Evolutionary conservation across 2,797 vertebrate species (phyloP).

Genomic region (Mormyrus proboscirostris): DNA sequence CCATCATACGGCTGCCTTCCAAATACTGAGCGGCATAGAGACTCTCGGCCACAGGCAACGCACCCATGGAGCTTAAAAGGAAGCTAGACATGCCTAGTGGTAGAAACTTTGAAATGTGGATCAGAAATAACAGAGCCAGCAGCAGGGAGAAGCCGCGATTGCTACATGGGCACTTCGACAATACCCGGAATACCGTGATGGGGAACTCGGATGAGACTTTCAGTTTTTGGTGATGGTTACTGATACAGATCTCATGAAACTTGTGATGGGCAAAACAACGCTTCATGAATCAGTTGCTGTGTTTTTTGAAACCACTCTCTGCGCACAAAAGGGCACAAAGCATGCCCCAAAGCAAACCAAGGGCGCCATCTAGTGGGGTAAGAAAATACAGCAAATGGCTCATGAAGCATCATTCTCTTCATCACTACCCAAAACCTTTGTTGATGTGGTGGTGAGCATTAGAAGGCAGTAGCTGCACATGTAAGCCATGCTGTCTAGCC

Average conservation of each 20-base stretch:
- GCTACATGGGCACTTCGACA: neutral
- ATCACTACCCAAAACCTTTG: neutral
- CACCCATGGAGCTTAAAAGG: neutral
- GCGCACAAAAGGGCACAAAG: neutral
- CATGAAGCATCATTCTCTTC: neutral
- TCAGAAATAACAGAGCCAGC: neutral
- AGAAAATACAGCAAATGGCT: neutral
- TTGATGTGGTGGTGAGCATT: neutral
- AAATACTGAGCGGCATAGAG: neutral
- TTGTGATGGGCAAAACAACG: neutral
- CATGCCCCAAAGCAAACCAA: neutral
- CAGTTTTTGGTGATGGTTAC: neutral
- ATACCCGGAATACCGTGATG: neutral
- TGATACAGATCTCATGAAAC: neutral
- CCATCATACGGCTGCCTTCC: neutral
- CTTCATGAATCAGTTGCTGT: neutral
- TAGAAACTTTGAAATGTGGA: neutral
- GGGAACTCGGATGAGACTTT: neutral
- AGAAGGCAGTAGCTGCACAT: neutral
- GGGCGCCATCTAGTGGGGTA: neutral
- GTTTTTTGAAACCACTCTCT: neutral
- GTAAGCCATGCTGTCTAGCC: neutral
- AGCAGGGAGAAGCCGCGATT: neutral
- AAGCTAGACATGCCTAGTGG: neutral
- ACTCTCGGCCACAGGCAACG: neutral